Evolutionary conservation across 2,113 vertebrate genomes (phyloP).

Genomic region (Sisor rabdophorus): DNA sequence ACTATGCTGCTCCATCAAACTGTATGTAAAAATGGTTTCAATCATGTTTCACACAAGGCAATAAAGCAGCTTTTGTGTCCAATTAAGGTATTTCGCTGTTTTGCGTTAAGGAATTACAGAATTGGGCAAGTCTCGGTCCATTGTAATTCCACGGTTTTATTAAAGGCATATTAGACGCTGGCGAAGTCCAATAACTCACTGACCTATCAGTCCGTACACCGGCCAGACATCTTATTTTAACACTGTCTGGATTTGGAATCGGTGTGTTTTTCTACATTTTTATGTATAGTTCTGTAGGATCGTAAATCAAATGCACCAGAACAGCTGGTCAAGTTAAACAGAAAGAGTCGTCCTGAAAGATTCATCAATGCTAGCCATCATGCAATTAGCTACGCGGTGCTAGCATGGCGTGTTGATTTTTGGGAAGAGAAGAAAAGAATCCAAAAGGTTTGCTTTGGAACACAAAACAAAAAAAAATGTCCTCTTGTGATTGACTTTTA

Average conservation of each 20-base stretch:
- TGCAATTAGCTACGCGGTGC: neutral
- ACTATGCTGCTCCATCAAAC: conserved; percentile 68
- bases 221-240: conserved; percentile 39
- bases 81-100: conserved; percentile 64
- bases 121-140: conserved; percentile 43
- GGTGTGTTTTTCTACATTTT: neutral
- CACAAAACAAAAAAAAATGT: neutral
- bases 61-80: conserved; percentile 61
- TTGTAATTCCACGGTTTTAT: conserved; percentile 37
- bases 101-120: conserved; percentile 63
- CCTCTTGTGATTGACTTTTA: neutral
- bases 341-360: neutral
- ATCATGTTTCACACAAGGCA: conserved; percentile 49
- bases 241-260: conserved; percentile 23
- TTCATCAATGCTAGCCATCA: neutral
- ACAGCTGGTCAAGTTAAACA: neutral
- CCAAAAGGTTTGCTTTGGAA: neutral
- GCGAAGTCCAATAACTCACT: conserved; percentile 26
- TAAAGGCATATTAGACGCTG: conserved; percentile 24
- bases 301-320: neutral
- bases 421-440: neutral
- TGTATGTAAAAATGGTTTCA: conserved; percentile 50
- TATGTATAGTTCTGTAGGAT: neutral
- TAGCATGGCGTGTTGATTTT: neutral
- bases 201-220: conserved; percentile 32